Evolutionary conservation across 2,113 vertebrate species (phyloP), one percentile per base, ranked within the genome.

Genomic region (Rhinolophus ferrumequinum): DNA sequence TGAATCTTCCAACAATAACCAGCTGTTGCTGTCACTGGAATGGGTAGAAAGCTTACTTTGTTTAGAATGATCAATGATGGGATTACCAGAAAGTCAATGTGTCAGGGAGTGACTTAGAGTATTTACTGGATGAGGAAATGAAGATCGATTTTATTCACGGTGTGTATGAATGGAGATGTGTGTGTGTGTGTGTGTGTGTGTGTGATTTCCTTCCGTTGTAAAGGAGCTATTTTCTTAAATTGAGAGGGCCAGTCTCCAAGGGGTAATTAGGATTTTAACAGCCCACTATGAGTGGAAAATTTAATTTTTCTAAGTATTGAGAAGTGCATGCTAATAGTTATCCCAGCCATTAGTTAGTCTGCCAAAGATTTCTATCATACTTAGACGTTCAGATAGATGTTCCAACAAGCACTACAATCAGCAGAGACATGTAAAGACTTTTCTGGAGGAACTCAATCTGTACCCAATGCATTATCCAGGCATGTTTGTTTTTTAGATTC

Each of bases 231-330:
- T 44, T 97, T 97, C 94, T 97, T 81, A 41, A 94, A 86, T 30
- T 28, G 38, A 90, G 88, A 97, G 47, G 80, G 64, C 64, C n/a
- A 38, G 84, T 21, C 38, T 97, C 91, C 93, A 81, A 88, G 88
- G 76, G 54, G 56, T 73, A 95, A 95, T 95, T 81, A 95, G 73
- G 66, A 96, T 95, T 93, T 97, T 95, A 96, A 84, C 52, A 93
- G 66, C 44, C 75, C 93, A 54, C 41, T 35, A 33, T 90, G 81
- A 95, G 52, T 88, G 82, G 85, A 90, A 95, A 80, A 85, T 85
- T 85, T 96, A 60, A 85, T 77, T 96, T 95, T 64, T 95, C 41
- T 95, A 82, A 82, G 81, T 93, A 79, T 38, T 90, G 60, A 95
- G 83, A 92, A 81, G 64, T 91, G 5, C 38, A 75, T 58, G 64